Evolutionary conservation across 2,888 invertebrate species (phyloP), one percentile per base, ranked within the genome.

Genomic region (Aricia artaxerxes): DNA sequence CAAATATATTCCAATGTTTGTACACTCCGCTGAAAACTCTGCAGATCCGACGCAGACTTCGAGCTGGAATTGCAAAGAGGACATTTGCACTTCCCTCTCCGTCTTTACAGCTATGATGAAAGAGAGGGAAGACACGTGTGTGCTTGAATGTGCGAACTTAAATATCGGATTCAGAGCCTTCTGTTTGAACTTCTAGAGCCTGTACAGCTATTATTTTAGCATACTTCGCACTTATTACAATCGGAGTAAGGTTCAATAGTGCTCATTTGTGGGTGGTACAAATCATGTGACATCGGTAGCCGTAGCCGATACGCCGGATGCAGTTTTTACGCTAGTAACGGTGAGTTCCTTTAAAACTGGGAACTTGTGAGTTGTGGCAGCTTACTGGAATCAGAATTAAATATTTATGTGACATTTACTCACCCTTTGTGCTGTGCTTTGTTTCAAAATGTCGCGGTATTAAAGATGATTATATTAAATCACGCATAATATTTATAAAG

Each of bases 291-390:
- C 61, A n/a, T 61, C 61, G 24, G 24, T 61, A 61, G 24, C 60
- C 61, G n/a, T 61, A 61, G 6, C 60, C 60, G 60, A 60, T 60
- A 60, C n/a, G 60, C 57, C n/a, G 60, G 61, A 61, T 24, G 61
- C 7, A 61, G n/a, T 61, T 61, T 61, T 24, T 24, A 24, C 61
- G 24, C 61, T 61, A 7, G 61, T 61, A 61, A 61, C 61, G 61
- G 24, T 61, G 24, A 24, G 24, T 9, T 7, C 61, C 24, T 7
- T 7, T 61, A 9, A 61, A 61, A 9, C 61, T 1, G 24, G 24
- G 61, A 24, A 24, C 61, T 61, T 61, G 61, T 24, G 61, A 24
- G 24, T 61, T 61, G 61, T 24, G 61, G 7, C 61, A 61, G n/a
- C 16, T 24, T 24, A 61, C 7, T 61, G 60, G 16, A 61, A 61